Evolutionary conservation across 2,797 vertebrate genomes (phyloP).

Genomic region (Pitangus sulphuratus): DNA sequence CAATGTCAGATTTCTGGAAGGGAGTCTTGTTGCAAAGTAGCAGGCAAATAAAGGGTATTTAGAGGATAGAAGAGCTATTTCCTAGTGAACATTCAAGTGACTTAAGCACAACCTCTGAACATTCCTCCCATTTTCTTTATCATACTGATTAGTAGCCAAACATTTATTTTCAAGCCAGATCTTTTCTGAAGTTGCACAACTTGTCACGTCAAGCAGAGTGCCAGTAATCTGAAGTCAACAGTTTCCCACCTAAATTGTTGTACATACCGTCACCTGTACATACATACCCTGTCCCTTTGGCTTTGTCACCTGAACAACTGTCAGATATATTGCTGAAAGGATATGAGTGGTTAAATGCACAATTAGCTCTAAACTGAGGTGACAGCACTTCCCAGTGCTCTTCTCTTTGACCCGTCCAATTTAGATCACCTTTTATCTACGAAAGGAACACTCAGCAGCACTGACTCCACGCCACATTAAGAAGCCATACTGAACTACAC

Average conservation of each 20-base stretch:
- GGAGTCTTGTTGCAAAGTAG: neutral
- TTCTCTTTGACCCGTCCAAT: neutral
- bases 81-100: neutral
- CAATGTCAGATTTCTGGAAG: neutral
- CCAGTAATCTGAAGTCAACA: neutral
- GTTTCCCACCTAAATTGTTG: neutral
- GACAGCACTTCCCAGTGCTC: neutral
- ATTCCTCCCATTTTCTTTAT: neutral
- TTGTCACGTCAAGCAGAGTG: neutral
- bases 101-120: neutral
- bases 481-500: neutral
- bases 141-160: neutral
- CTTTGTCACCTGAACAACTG: neutral
- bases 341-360: neutral
- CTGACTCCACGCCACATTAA: neutral
- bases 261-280: neutral
- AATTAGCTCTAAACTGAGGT: neutral
- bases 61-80: neutral
- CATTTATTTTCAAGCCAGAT: neutral
- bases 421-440: neutral
- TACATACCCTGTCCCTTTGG: neutral
- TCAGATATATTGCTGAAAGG: neutral
- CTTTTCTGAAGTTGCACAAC: neutral
- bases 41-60: neutral
- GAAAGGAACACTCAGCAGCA: neutral